These are phyloP conservation scores for Microctenopoma steveboyesi DNA, from an alignment of 2,797 vertebrate species.

Conservation along the genomic window DNA sequence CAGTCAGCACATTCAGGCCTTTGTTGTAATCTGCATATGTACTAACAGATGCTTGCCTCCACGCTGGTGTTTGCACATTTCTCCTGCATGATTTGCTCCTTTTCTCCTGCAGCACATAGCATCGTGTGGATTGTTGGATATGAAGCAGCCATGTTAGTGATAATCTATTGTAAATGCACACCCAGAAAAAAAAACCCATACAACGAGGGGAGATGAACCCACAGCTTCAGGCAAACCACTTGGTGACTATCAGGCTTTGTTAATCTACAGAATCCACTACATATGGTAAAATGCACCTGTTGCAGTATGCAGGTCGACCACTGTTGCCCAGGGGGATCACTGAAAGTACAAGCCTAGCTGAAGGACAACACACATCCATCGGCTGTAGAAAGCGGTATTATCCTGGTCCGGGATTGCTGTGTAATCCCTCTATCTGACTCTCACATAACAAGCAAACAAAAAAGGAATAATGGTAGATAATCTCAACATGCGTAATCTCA, in stretches of 20 bases:
- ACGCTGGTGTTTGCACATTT: constrained; percentile 64
- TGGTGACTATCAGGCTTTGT: constrained; percentile 44
- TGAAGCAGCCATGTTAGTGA: constrained; percentile 25
- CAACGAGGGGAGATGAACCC: constrained; percentile 43
- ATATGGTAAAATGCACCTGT: constrained; percentile 63
- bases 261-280: constrained; percentile 54
- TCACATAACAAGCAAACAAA: constrained; percentile 69
- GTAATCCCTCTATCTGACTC: constrained; percentile 74
- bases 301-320: constrained; percentile 41
- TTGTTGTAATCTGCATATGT: constrained; percentile 72
- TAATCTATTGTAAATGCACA: constrained; percentile 36
- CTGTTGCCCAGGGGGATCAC: constrained; percentile 48
- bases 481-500: constrained; percentile 53
- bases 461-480: constrained; percentile 70
- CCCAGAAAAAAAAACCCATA: constrained; percentile 28
- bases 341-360: constrained; percentile 44
- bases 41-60: constrained; percentile 68
- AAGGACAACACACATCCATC: constrained; percentile 59
- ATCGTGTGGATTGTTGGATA: constrained; percentile 1
- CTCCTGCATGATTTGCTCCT: constrained; percentile 23
- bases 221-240: constrained; percentile 48
- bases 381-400: constrained; percentile 58
- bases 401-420: constrained; percentile 52
- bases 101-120: constrained; percentile 8
- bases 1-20: constrained; percentile 67